Percentiles rank a stretch among this genome's conserved stretches.
phyloP scores from a whole-genome alignment of 2,888 invertebrate species.

The Drosophila leonis region DNA sequence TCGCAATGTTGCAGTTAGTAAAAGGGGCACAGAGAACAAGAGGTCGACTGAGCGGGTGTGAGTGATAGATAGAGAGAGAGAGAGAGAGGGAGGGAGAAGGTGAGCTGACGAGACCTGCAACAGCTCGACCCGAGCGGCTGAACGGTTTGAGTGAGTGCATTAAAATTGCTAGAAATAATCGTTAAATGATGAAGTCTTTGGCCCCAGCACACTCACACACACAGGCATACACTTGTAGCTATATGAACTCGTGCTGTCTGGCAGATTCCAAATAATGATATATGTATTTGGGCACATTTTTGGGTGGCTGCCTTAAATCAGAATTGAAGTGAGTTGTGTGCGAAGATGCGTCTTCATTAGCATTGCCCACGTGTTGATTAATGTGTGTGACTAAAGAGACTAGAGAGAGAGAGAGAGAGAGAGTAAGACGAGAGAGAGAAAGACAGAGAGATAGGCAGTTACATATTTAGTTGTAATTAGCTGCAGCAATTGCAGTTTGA shows the following conservation, averaged over 20 bases:
- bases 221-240: slow-evolving; percentile 11
- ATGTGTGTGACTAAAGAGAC: slow-evolving; percentile 44
- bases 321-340: slow-evolving; percentile 49
- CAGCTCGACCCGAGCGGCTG: neutral
- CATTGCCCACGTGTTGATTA: slow-evolving; percentile 60
- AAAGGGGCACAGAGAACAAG: slow-evolving; percentile 1
- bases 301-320: slow-evolving; percentile 76
- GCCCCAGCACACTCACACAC: slow-evolving; percentile 18
- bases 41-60: neutral
- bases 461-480: slow-evolving; percentile 70
- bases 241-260: slow-evolving; percentile 47
- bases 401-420: neutral
- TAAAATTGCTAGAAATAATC: slow-evolving; percentile 79
- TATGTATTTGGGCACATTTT: slow-evolving; percentile 60
- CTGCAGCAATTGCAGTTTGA: slow-evolving; percentile 75
- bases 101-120: neutral
- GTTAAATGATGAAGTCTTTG: slow-evolving; percentile 78
- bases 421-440: neutral
- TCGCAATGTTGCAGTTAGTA: slow-evolving; percentile 62
- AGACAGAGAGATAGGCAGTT: slow-evolving; percentile 1
- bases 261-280: slow-evolving; percentile 63
- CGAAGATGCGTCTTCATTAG: slow-evolving; percentile 59
- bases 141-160: slow-evolving; percentile 58
- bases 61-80: neutral
- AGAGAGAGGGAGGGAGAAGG: neutral